phyloP scores from a whole-genome alignment of 2,797 vertebrate genomes.

The Adrianichthys oophorus region DNA sequence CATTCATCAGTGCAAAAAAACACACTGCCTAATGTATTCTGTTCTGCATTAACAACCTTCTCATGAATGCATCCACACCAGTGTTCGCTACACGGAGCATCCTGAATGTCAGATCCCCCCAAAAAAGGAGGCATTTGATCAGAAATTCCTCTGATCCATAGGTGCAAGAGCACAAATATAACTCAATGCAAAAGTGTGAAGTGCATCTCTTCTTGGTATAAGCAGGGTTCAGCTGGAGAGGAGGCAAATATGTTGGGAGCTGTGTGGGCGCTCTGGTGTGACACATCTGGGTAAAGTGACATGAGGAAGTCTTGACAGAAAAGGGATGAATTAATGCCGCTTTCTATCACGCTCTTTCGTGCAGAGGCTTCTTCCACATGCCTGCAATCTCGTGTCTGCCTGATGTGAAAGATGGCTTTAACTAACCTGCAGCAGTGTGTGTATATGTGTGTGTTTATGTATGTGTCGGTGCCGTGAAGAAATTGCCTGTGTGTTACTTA shows the following conservation, averaged over 20 bases:
- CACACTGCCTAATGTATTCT: slow-evolving; percentile 21
- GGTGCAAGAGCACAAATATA: slow-evolving; percentile 9
- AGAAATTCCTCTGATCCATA: slow-evolving; percentile 23
- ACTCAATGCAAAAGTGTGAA: slow-evolving; percentile 3
- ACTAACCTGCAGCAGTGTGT: slow-evolving; percentile 39
- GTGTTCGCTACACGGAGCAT: slow-evolving; percentile 40
- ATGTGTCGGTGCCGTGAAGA: background rate
- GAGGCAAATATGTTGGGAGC: slow-evolving; percentile 28
- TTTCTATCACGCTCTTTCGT: slow-evolving; percentile 60
- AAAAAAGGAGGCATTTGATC: slow-evolving; percentile 27
- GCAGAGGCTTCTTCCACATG: slow-evolving; percentile 46
- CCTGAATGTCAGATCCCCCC: slow-evolving; percentile 38
- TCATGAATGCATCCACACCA: slow-evolving; percentile 15
- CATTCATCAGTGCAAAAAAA: slow-evolving; percentile 27
- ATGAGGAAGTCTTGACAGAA: slow-evolving; percentile 61
- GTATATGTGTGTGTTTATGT: slow-evolving; percentile 15
- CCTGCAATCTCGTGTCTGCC: slow-evolving; percentile 29
- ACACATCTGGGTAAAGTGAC: slow-evolving; percentile 59
- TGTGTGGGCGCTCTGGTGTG: slow-evolving; percentile 45
- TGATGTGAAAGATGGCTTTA: slow-evolving; percentile 28
- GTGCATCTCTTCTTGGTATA: background rate
- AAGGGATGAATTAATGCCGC: slow-evolving; percentile 44
- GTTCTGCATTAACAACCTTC: slow-evolving; percentile 46
- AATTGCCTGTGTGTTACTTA: background rate
- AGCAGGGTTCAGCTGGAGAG: slow-evolving; percentile 52